Evolutionary conservation across 1,140 invertebrate genomes (phyloP), one percentile per base, ranked within the genome.

Genomic region (Drosophila albomicans): DNA sequence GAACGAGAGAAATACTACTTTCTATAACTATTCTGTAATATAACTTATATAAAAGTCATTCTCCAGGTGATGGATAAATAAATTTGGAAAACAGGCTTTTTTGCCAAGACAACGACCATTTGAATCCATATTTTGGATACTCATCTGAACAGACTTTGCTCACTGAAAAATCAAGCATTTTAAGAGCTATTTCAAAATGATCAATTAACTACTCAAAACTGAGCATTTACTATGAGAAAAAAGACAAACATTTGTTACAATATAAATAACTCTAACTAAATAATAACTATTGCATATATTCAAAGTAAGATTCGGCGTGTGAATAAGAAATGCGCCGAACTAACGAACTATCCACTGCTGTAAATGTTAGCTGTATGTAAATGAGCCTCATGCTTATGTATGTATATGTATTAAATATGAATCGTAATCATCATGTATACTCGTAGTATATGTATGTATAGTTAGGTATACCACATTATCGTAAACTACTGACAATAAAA

Each of bases 401-500:
- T 56, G 46, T 63, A 25, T 20, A 48, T 25, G 41, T 66, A 56
- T 45, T 41, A 35, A 16, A 41, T 57, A 16, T 56, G 13, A 38
- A 56, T 8, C n/a, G 20, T 54, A 57, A 54, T 46, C 15, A 66
- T 45, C 4, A 64, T 65, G 41, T 63, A 67, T 56, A 66, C 46
- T 75, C 87, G 70, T 78, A 38, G 35, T 38, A 64, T 72, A 56
- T 67, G 35, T 38, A 64, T 72, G 61, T 67, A 73, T 41, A 78
- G 65, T 68, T 82, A 78, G 87, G 49, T 62, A 79, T 82, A 84
- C 78, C 76, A 84, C 74, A 85, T 84, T 80, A 85, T 76, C 86
- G 85, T 90, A 90, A 91, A 91, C 91, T 85, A 85, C 90, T 85
- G 90, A 91, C 90, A 91, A 91, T 91, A 91, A 91, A 80, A 78